Conservation (phyloP, 2,888 invertebrate genomes). For the Agonopterix arenella region DNA sequence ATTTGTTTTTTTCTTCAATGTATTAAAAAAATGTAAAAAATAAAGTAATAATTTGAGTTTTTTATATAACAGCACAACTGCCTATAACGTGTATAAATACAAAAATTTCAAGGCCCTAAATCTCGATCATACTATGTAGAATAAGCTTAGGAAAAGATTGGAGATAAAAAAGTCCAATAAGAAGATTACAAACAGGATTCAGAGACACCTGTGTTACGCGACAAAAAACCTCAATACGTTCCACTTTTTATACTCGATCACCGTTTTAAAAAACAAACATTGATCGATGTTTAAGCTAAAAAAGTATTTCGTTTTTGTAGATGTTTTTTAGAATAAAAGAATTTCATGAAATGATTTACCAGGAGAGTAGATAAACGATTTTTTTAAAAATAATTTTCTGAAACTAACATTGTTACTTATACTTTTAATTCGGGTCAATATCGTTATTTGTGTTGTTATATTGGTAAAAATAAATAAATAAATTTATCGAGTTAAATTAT, state of each 20-base stretch:
- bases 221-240: constrained; percentile 43
- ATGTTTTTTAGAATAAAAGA: neutral
- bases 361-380: no score
- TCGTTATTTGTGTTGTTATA: no score
- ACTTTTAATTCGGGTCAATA: no score
- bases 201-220: constrained; percentile 62
- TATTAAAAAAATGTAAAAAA: no score
- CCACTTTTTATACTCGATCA: constrained; percentile 25
- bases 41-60: neutral
- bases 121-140: constrained; percentile 11
- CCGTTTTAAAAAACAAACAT: constrained; percentile 32
- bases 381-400: no score
- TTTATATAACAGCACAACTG: constrained; percentile 2
- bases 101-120: neutral
- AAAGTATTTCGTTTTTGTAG: neutral
- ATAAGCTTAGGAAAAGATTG: constrained; percentile 15
- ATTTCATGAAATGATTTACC: no score
- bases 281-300: constrained; percentile 16
- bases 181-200: constrained; percentile 32
- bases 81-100: no score
- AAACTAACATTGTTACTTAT: no score
- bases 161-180: constrained; percentile 23
- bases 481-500: no score
- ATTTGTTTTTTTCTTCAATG: no score
- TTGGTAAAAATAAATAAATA: no score